phyloP scores from a whole-genome alignment of 1,140 invertebrate species.

The Heliconius melpomene region DNA sequence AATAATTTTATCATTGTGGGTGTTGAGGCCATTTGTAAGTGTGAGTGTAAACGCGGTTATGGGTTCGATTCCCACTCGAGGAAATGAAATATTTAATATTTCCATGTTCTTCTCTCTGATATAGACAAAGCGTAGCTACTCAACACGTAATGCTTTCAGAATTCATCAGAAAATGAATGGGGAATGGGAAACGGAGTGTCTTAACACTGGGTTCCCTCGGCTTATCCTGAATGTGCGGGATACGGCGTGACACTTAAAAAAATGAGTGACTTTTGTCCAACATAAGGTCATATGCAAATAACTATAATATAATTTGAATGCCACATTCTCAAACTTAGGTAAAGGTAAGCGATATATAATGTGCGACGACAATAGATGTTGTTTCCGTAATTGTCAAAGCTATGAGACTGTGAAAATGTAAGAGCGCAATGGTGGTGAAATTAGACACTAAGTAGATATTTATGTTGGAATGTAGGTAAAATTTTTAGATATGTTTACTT shows the following conservation, averaged over 20 bases:
- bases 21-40: too few relatives aligned
- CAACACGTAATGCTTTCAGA: too few relatives aligned
- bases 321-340: conserved; percentile 42
- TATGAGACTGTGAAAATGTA: conserved; percentile 29
- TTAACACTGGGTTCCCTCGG: too few relatives aligned
- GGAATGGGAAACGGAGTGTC: too few relatives aligned
- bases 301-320: conserved; percentile 36
- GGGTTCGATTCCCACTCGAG: too few relatives aligned
- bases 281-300: neutral
- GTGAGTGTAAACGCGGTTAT: too few relatives aligned
- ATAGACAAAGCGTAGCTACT: too few relatives aligned
- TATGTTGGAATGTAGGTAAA: neutral
- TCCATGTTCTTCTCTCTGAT: too few relatives aligned
- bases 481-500: neutral
- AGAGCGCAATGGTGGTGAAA: conserved; percentile 17
- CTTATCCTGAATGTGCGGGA: too few relatives aligned
- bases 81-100: too few relatives aligned
- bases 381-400: conserved; percentile 41
- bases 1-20: neutral
- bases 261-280: neutral
- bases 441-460: neutral
- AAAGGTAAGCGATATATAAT: conserved; percentile 50
- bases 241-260: neutral
- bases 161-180: too few relatives aligned
- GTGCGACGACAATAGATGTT: conserved; percentile 37